These are phyloP conservation scores for Tachypleus tridentatus DNA, from an alignment of 1,140 invertebrate species.

Conservation along the genomic window DNA sequence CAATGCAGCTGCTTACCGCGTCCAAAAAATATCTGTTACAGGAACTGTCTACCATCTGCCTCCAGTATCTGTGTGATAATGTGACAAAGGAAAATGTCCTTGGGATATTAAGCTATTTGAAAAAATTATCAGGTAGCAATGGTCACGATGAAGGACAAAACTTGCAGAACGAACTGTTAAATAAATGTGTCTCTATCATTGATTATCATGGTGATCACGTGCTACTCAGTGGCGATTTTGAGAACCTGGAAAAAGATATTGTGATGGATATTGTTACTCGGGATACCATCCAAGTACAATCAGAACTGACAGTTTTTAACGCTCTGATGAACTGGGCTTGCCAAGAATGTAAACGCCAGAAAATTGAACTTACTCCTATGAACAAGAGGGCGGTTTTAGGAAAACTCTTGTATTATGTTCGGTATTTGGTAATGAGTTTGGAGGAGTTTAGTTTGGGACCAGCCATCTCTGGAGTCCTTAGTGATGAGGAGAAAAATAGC, in stretches of 20 bases:
- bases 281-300: conserved; percentile 31
- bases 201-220: conserved; percentile 47
- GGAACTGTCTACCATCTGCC: conserved; percentile 45
- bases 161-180: conserved; percentile 37
- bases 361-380: conserved; percentile 44
- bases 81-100: conserved; percentile 38
- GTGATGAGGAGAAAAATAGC: conserved; percentile 29
- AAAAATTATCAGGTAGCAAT: neutral
- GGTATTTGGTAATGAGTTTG: conserved; percentile 49
- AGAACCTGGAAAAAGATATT: conserved; percentile 47
- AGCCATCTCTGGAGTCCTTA: conserved; percentile 32
- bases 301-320: conserved; percentile 22
- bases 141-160: conserved; percentile 11
- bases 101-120: conserved; percentile 35
- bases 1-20: conserved; percentile 49
- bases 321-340: conserved; percentile 46
- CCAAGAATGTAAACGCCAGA: conserved; percentile 48
- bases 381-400: conserved; percentile 48
- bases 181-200: conserved; percentile 46
- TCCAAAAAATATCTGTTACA: conserved; percentile 54
- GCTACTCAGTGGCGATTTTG: conserved; percentile 47
- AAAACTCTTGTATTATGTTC: conserved; percentile 49
- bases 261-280: conserved; percentile 46
- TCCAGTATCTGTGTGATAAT: conserved; percentile 43
- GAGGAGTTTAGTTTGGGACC: conserved; percentile 44